These are phyloP conservation scores for Neosalanx taihuensis DNA, from an alignment of 2,797 vertebrate species.

Conservation along the genomic window DNA sequence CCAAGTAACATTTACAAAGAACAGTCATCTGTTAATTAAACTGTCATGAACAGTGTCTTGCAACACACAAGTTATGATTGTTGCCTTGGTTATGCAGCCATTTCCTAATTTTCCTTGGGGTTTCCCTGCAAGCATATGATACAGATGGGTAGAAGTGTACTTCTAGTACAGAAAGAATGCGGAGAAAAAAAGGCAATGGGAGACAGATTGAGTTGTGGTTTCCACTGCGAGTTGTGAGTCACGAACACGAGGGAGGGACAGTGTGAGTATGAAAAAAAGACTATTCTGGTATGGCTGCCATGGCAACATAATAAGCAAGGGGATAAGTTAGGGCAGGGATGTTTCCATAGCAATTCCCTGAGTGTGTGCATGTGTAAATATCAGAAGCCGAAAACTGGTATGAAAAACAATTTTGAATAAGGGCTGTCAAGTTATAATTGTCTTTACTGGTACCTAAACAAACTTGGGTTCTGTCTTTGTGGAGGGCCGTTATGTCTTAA, in stretches of 20 bases:
- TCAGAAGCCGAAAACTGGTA: conserved; percentile 61
- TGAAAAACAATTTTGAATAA: conserved; percentile 38
- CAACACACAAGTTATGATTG: conserved; percentile 53
- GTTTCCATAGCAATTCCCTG: conserved; percentile 74
- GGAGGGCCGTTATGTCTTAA: conserved; percentile 3
- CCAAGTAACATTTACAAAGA: conserved; percentile 44
- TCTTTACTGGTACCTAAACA: too few relatives aligned
- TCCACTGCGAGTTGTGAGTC: conserved; percentile 77
- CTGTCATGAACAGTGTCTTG: conserved; percentile 51
- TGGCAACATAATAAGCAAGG: conserved; percentile 82
- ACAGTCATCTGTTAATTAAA: conserved; percentile 45
- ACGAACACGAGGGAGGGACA: conserved; percentile 74
- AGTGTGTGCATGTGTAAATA: conserved; percentile 72
- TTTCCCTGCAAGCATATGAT: conserved; percentile 63
- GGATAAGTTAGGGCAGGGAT: conserved; percentile 65
- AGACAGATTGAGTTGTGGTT: conserved; percentile 78
- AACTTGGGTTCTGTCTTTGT: conserved; percentile 3
- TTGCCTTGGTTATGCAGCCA: conserved; percentile 67
- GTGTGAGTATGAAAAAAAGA: conserved; percentile 49
- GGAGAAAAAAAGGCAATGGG: conserved; percentile 65
- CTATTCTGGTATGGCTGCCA: conserved; percentile 82
- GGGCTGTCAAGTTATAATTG: conserved; percentile 17
- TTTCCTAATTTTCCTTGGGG: conserved; percentile 63
- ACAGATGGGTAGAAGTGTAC: conserved; percentile 56
- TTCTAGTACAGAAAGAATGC: conserved; percentile 63